Evolutionary conservation across 2,888 invertebrate species (phyloP).

Genomic region (Himalopsyche japonica): DNA sequence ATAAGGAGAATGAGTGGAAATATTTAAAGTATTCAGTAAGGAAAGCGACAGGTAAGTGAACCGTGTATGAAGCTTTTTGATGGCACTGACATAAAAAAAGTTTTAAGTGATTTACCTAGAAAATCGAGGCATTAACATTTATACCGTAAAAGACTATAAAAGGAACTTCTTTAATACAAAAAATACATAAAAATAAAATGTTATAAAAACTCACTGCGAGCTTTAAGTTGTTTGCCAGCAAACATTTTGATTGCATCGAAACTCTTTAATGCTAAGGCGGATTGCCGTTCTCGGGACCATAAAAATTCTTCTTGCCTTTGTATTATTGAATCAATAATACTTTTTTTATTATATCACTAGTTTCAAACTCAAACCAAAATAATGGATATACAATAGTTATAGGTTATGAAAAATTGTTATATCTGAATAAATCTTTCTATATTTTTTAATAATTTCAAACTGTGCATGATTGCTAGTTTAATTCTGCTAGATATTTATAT

Average conservation of each 20-base stretch:
- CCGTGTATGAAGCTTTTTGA: neutral
- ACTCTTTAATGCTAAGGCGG: neutral
- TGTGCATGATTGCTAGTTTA: too few relatives aligned
- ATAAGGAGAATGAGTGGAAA: neutral
- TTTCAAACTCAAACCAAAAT: too few relatives aligned
- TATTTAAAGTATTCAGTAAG: neutral
- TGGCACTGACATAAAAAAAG: neutral
- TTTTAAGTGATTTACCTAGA: neutral
- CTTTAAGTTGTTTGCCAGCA: neutral
- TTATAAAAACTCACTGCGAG: neutral
- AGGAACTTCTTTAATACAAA: neutral
- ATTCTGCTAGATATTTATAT: too few relatives aligned
- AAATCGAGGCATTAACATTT: neutral
- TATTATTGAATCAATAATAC: too few relatives aligned
- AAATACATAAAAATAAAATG: neutral
- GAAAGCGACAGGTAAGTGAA: neutral
- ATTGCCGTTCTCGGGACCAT: neutral
- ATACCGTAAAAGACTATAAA: neutral
- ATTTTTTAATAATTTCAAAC: too few relatives aligned
- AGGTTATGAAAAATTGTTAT: too few relatives aligned
- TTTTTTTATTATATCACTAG: too few relatives aligned
- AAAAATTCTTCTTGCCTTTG: neutral
- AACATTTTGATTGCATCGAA: neutral
- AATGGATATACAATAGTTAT: too few relatives aligned
- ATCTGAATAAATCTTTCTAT: too few relatives aligned